A percentile compares a stretch with the other conserved stretches of the same genome.
Conservation (phyloP, 2,888 invertebrate genomes). For the Lasioglossum leucozonium region DNA sequence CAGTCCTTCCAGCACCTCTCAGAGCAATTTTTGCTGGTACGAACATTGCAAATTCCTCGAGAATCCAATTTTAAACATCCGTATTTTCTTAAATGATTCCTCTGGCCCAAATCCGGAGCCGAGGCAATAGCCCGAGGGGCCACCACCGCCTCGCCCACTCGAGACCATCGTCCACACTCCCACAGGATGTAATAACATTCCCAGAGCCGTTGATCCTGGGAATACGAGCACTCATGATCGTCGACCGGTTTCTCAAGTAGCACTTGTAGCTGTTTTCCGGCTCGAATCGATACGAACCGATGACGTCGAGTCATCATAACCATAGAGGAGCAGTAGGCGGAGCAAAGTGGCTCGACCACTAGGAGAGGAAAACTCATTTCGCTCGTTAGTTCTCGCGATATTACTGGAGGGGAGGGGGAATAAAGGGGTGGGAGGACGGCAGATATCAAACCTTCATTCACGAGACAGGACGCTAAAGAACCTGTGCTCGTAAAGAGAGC, state of each 20-base stretch:
- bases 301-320: background rate
- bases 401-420: background rate
- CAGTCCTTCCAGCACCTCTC: background rate
- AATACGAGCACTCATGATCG: background rate
- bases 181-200: background rate
- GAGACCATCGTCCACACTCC: background rate
- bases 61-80: background rate
- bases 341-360: background rate
- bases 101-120: background rate
- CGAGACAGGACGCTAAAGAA: conserved; percentile 42
- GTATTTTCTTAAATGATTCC: background rate
- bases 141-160: background rate
- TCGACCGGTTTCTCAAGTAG: background rate
- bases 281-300: background rate
- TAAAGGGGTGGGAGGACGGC: too few species aligned
- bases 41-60: background rate
- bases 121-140: background rate
- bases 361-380: conserved; percentile 1
- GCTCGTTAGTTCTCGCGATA: conserved; percentile 2
- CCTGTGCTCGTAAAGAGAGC: conserved; percentile 75
- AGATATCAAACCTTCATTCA: background rate
- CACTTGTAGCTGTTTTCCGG: background rate
- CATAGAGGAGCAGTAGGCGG: background rate
- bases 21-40: background rate
- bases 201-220: background rate